phyloP scores from a whole-genome alignment of 2,888 invertebrate genomes.

The Adela reaumurella region DNA sequence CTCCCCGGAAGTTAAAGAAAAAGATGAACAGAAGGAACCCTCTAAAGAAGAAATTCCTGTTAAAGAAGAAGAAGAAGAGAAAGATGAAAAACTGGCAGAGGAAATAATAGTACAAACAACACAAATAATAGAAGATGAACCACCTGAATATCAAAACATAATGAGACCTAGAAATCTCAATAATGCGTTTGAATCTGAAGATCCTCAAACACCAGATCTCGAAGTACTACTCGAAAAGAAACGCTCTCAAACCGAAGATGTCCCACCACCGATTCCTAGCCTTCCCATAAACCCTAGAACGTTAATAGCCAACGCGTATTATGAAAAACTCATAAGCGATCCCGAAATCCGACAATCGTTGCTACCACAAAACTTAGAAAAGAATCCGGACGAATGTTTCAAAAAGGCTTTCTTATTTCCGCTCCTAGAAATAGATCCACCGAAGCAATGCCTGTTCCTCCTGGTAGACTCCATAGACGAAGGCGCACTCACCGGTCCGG shows the following conservation, averaged over 20 bases:
- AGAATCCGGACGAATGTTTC: conserved; percentile 88
- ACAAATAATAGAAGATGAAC: conserved; percentile 19
- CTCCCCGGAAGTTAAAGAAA: background rate
- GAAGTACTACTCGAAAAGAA: conserved; percentile 24
- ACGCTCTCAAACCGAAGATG: conserved; percentile 24
- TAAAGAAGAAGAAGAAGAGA: conserved; percentile 13
- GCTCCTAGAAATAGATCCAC: conserved; percentile 79
- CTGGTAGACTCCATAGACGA: conserved; percentile 94
- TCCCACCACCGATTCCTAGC: conserved; percentile 46
- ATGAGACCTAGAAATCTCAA: conserved; percentile 17
- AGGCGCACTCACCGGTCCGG: conserved; percentile 15
- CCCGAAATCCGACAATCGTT: conserved; percentile 80
- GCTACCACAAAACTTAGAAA: conserved; percentile 76
- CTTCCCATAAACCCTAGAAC: conserved; percentile 45
- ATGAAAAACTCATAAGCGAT: conserved; percentile 72
- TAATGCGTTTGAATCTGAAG: conserved; percentile 12
- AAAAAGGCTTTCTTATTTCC: conserved; percentile 86
- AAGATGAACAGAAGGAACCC: background rate
- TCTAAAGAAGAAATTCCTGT: background rate
- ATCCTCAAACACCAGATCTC: conserved; percentile 13
- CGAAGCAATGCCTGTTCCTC: conserved; percentile 79
- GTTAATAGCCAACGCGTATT: conserved; percentile 69
- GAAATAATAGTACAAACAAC: conserved; percentile 4
- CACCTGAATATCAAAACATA: conserved; percentile 43
- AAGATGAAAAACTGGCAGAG: conserved; percentile 17